A percentile compares a stretch with the other conserved stretches of the same genome.
Conservation (phyloP, 2,888 invertebrate genomes). For the Cyclophora punctaria region DNA sequence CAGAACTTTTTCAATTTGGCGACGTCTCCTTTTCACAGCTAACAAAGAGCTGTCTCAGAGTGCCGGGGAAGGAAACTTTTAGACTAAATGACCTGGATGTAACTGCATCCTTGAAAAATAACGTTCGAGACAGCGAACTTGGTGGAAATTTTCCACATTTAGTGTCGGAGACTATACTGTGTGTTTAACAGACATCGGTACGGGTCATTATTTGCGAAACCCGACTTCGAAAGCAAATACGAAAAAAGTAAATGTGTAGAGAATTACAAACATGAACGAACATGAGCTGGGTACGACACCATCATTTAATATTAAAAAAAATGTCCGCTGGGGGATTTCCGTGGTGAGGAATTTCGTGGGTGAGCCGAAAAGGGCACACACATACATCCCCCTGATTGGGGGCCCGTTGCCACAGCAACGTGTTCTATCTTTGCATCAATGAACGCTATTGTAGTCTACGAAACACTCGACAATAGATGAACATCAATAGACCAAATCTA, state of each 20-base stretch:
- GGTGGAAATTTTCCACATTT: conserved; percentile 7
- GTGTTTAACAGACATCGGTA: background rate
- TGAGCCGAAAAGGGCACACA: conserved; percentile 45
- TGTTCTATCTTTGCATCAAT: conserved; percentile 52
- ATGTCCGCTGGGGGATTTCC: conserved; percentile 62
- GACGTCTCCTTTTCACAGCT: conserved; percentile 34
- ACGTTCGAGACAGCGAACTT: conserved; percentile 31
- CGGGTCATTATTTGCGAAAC: conserved; percentile 1
- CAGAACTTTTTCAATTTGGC: conserved; percentile 44
- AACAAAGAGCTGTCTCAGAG: conserved; percentile 15
- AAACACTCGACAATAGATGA: conserved; percentile 37
- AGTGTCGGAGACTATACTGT: background rate
- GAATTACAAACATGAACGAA: conserved; percentile 21
- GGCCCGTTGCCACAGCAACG: conserved; percentile 53
- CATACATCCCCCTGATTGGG: conserved; percentile 35
- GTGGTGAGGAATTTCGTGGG: conserved; percentile 51
- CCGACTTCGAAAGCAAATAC: conserved; percentile 5
- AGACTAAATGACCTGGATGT: conserved; percentile 52
- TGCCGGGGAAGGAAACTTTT: conserved; percentile 51
- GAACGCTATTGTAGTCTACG: conserved; percentile 36
- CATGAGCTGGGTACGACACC: conserved; percentile 20
- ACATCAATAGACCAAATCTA: conserved; percentile 44
- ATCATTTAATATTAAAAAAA: conserved; percentile 34
- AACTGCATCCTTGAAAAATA: conserved; percentile 26
- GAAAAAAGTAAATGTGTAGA: conserved; percentile 7